These are phyloP conservation scores for Hippocampus guttulatus DNA, from an alignment of 2,113 vertebrate genomes.

Conservation along the genomic window DNA sequence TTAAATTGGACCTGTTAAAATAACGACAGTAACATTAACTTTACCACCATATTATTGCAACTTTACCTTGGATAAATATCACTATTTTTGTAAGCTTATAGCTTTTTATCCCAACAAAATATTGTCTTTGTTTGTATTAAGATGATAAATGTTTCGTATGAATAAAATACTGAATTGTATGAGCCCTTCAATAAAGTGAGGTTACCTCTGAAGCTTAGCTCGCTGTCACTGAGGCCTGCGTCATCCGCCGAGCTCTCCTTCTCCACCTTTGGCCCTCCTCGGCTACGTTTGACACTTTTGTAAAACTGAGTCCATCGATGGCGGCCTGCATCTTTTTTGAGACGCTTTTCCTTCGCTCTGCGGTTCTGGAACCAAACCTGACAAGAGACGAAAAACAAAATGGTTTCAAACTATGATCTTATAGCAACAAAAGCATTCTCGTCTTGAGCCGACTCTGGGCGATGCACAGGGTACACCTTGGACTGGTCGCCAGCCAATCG, in stretches of 20 bases:
- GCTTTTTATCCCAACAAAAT: too few species aligned
- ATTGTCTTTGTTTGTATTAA: background rate
- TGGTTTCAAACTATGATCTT: background rate
- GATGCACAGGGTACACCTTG: too few species aligned
- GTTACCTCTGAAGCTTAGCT: slow-evolving; percentile 94
- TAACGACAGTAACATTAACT: too few species aligned
- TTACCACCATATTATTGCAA: too few species aligned
- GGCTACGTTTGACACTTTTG: slow-evolving; percentile 89
- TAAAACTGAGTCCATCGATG: slow-evolving; percentile 99
- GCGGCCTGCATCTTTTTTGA: slow-evolving; percentile 95
- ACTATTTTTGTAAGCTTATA: too few species aligned
- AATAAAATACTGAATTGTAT: too few species aligned
- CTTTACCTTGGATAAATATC: too few species aligned
- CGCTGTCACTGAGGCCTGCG: slow-evolving; percentile 94
- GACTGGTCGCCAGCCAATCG: too few species aligned
- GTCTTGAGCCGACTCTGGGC: too few species aligned
- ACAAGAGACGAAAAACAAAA: background rate
- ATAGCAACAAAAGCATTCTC: too few species aligned
- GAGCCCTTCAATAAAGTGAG: too few species aligned
- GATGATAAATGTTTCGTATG: background rate
- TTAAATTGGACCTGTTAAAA: too few species aligned
- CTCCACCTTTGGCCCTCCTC: slow-evolving; percentile 83
- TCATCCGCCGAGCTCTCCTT: slow-evolving; percentile 96
- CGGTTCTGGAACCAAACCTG: slow-evolving; percentile 99
- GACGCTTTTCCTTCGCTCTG: slow-evolving; percentile 91